phyloP scores from a whole-genome alignment of 2,888 invertebrate species.

The Cantharis lateralis region DNA sequence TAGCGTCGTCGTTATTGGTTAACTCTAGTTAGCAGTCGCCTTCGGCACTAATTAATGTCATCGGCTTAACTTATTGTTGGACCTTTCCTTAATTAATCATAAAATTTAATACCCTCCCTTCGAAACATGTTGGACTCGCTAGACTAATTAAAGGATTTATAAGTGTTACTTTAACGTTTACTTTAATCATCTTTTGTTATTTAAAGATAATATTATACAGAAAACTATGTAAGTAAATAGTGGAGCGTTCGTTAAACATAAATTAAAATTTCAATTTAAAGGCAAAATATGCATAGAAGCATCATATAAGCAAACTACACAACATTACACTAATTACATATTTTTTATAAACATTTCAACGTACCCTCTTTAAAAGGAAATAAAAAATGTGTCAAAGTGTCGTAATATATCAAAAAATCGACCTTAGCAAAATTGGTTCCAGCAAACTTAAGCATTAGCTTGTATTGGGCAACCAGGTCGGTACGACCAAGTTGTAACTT shows the following conservation, averaged over 20 bases:
- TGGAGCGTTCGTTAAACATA: not conserved
- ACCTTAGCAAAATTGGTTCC: no score
- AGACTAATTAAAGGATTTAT: conserved; percentile 23
- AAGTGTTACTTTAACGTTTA: conserved; percentile 7
- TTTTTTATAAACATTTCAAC: not conserved
- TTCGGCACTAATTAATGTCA: conserved; percentile 28
- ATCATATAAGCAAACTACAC: not conserved
- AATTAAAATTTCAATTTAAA: not conserved
- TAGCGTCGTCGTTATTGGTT: conserved; percentile 15
- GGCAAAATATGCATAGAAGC: not conserved
- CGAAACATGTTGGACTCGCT: conserved; percentile 19
- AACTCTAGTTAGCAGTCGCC: conserved; percentile 23
- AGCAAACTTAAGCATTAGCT: no score
- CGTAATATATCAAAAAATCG: no score
- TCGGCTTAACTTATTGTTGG: conserved; percentile 25
- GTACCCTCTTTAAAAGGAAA: not conserved
- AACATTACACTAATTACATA: not conserved
- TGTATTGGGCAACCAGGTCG: no score
- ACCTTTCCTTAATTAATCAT: conserved; percentile 30
- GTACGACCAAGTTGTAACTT: no score
- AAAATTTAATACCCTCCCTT: conserved; percentile 26
- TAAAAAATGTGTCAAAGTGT: not conserved
- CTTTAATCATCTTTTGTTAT: conserved; percentile 4
- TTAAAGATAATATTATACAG: not conserved
- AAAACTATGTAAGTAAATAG: not conserved